These are phyloP conservation scores for Rhyzopertha dominica DNA, from an alignment of 1,140 invertebrate genomes.

Conservation along the genomic window DNA sequence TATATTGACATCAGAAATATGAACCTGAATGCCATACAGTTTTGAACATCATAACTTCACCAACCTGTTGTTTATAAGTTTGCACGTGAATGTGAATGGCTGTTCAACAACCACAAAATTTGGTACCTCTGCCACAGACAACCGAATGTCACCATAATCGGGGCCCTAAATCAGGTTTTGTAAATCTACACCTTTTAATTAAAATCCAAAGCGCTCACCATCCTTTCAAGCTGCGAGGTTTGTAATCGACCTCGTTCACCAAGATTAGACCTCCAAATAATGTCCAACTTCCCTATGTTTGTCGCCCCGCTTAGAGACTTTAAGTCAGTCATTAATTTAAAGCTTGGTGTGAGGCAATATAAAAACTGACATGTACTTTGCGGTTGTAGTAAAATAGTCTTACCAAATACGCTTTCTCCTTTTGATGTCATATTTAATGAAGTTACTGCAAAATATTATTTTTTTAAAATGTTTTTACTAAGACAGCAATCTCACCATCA, in stretches of 20 bases:
- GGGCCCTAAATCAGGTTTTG: conserved; percentile 77
- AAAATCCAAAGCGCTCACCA: conserved; percentile 54
- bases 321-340: conserved; percentile 65
- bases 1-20: no score
- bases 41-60: conserved; percentile 24
- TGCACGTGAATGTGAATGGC: conserved; percentile 75
- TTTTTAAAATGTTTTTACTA: conserved; percentile 9
- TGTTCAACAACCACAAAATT: conserved; percentile 75
- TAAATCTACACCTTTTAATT: not conserved
- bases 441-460: conserved; percentile 49
- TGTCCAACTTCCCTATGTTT: conserved; percentile 94
- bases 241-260: conserved; percentile 93
- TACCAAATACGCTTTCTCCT: conserved; percentile 75
- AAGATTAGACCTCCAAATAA: conserved; percentile 94
- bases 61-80: conserved; percentile 82
- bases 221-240: conserved; percentile 89
- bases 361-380: conserved; percentile 85
- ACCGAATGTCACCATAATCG: conserved; percentile 80
- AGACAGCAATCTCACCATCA: conserved; percentile 50
- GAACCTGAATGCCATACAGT: no score
- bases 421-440: conserved; percentile 59
- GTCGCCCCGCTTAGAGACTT: conserved; percentile 75
- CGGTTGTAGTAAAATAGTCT: conserved; percentile 74
- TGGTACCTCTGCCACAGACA: conserved; percentile 77
- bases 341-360: conserved; percentile 81